A percentile compares a stretch with the other conserved stretches of the same genome.
phyloP scores from a whole-genome alignment of 2,113 vertebrate species.

The Odobenus rosmarus region DNA sequence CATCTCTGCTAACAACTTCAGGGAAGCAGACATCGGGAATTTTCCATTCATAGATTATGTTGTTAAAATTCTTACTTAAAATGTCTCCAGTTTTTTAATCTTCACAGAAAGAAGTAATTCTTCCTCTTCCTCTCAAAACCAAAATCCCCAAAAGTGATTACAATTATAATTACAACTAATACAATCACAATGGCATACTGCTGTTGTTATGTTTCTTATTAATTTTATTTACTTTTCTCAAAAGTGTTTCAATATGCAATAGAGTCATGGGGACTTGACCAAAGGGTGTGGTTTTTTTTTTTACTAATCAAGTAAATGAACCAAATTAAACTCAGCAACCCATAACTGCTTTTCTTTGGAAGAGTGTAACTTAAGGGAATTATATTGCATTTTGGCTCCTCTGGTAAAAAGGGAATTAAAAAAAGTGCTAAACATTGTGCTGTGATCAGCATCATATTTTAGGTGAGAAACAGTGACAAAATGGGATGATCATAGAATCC shows the following conservation, averaged over 20 bases:
- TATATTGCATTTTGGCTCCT: neutral
- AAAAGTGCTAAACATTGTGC: neutral
- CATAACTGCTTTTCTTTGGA: neutral
- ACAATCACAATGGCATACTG: conserved; percentile 37
- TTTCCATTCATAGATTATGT: conserved; percentile 10
- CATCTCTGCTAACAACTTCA: conserved; percentile 15
- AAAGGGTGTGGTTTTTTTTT: conserved; percentile 27
- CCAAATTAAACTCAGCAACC: conserved; percentile 8
- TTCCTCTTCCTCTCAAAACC: neutral
- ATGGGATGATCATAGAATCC: neutral
- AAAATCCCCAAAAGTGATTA: conserved; percentile 9
- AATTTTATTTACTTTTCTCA: conserved; percentile 26
- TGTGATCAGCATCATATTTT: neutral
- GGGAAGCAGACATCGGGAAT: neutral
- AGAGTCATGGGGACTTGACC: neutral
- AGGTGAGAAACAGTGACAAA: neutral
- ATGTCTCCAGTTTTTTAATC: neutral
- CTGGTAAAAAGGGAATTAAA: neutral
- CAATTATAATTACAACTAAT: conserved; percentile 10
- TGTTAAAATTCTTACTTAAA: conserved; percentile 17
- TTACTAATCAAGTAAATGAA: conserved; percentile 29
- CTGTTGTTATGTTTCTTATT: conserved; percentile 1
- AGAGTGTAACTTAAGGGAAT: neutral
- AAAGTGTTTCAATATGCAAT: conserved; percentile 22
- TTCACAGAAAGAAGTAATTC: neutral